Evolutionary conservation across 2,888 invertebrate species (phyloP).

Genomic region (Hyles lineata): DNA sequence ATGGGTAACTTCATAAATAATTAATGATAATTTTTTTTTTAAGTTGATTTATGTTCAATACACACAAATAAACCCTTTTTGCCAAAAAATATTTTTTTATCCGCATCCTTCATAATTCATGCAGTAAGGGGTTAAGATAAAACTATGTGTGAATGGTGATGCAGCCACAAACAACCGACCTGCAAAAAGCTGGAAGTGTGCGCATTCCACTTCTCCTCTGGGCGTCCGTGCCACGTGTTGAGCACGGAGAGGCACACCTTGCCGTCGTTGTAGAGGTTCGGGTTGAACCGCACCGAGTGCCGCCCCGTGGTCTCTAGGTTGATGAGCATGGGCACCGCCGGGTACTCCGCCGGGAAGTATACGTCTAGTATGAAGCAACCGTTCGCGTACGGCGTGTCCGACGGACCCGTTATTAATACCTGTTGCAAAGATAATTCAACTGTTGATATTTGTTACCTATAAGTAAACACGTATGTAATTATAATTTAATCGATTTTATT

Average conservation of each 20-base stretch:
- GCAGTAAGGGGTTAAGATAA: too few relatives aligned
- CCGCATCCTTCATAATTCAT: too few relatives aligned
- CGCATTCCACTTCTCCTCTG: slow-evolving; percentile 98
- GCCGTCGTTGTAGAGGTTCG: slow-evolving; percentile 97
- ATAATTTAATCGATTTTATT: neutral
- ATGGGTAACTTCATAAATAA: too few relatives aligned
- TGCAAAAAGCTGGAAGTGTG: slow-evolving; percentile 97
- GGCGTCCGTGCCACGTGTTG: slow-evolving; percentile 98
- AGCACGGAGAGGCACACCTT: slow-evolving; percentile 96
- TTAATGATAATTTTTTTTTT: too few relatives aligned
- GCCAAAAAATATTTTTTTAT: too few relatives aligned
- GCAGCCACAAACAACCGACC: slow-evolving; percentile 57
- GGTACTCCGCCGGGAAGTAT: slow-evolving; percentile 93
- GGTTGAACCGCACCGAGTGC: slow-evolving; percentile 95
- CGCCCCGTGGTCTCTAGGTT: slow-evolving; percentile 96
- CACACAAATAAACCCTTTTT: too few relatives aligned
- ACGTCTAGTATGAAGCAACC: slow-evolving; percentile 97
- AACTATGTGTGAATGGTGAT: too few relatives aligned
- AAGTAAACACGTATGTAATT: too few relatives aligned
- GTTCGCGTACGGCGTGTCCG: slow-evolving; percentile 96
- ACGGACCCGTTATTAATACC: slow-evolving; percentile 96
- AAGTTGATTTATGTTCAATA: too few relatives aligned
- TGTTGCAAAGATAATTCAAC: slow-evolving; percentile 58
- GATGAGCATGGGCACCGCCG: slow-evolving; percentile 94
- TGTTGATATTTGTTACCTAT: too few relatives aligned